These are phyloP conservation scores for Orchestia grillus DNA, from an alignment of 1,140 invertebrate genomes.

Conservation along the genomic window DNA sequence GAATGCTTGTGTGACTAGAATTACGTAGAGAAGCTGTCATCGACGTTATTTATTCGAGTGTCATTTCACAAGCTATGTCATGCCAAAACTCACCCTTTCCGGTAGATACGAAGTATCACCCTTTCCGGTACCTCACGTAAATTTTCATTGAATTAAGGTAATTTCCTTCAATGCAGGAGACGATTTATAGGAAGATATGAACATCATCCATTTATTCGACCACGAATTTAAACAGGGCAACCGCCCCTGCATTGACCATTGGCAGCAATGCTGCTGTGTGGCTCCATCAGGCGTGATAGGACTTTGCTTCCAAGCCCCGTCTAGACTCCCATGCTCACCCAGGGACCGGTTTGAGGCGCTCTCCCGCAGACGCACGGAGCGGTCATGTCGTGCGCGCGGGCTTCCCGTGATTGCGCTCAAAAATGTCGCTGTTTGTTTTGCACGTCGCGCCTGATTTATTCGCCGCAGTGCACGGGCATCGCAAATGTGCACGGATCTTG, in stretches of 20 bases:
- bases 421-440: not conserved
- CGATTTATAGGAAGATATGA: not conserved
- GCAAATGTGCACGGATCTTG: not conserved
- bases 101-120: no score
- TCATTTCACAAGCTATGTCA: not conserved
- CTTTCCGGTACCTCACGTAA: not conserved
- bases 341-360: not conserved
- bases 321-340: not conserved
- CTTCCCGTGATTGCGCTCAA: not conserved
- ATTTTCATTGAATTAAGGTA: not conserved
- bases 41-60: not conserved
- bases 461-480: not conserved
- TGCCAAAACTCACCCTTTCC: no score
- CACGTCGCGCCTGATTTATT: not conserved
- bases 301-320: not conserved
- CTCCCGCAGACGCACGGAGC: not conserved
- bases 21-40: not conserved
- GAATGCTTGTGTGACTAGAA: not conserved
- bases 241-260: not conserved
- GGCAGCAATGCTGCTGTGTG: not conserved
- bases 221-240: not conserved
- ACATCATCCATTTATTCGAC: no score
- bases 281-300: not conserved
- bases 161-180: not conserved
- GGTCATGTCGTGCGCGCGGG: not conserved